These are phyloP conservation scores for Platysteira castanea DNA, from an alignment of 2,113 vertebrate genomes.

Conservation along the genomic window DNA sequence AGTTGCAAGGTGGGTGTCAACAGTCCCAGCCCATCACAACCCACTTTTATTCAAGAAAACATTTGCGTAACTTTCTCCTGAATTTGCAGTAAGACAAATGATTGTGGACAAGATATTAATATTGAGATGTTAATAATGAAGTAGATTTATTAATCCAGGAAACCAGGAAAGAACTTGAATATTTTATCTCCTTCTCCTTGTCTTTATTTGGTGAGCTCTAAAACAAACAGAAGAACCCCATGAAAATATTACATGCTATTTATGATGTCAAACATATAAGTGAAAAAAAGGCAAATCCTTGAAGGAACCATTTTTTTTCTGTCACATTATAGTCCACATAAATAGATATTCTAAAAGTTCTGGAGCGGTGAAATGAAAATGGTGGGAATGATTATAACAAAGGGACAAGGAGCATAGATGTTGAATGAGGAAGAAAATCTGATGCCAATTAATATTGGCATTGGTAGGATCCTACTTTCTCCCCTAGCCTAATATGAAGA, in stretches of 20 bases:
- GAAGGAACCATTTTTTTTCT: neutral
- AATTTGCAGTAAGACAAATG: neutral
- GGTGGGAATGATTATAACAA: neutral
- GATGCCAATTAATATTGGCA: neutral
- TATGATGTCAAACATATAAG: neutral
- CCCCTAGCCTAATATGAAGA: neutral
- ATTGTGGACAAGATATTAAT: neutral
- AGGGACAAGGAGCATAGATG: neutral
- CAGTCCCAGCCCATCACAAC: neutral
- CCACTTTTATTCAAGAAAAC: neutral
- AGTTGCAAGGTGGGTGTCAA: neutral
- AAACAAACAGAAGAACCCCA: neutral
- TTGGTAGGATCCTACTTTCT: neutral
- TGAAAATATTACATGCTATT: neutral
- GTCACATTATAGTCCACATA: neutral
- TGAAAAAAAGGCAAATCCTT: neutral
- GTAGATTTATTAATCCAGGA: neutral
- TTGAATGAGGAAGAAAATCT: neutral
- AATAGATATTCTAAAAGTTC: neutral
- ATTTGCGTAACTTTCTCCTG: neutral
- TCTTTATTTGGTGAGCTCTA: neutral
- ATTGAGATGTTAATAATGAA: neutral
- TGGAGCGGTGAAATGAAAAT: neutral
- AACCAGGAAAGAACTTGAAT: neutral
- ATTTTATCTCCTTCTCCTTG: neutral